Conservation (phyloP, 2,888 invertebrate genomes). For the Trissolcus brochymenae region DNA sequence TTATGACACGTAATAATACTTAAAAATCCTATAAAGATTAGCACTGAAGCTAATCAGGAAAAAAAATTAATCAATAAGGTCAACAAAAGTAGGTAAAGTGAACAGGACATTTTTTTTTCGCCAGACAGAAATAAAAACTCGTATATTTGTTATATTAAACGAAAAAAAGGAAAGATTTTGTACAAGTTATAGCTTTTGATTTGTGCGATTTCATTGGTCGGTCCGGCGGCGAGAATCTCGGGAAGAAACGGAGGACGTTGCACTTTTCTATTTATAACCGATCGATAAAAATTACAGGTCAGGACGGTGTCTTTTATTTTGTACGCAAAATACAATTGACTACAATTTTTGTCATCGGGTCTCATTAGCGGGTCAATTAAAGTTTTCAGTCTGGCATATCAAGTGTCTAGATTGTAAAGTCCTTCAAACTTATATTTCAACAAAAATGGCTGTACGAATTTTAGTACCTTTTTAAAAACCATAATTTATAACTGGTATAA, state of each 20-base stretch:
- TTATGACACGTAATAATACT: slow-evolving; percentile 13
- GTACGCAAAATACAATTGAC: slow-evolving; percentile 13
- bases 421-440: too few relatives aligned
- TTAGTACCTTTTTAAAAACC: too few relatives aligned
- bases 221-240: slow-evolving; percentile 26
- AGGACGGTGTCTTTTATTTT: slow-evolving; percentile 23
- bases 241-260: slow-evolving; percentile 46
- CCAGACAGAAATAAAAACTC: not conserved
- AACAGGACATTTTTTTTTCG: slow-evolving; percentile 2
- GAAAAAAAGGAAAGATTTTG: slow-evolving; percentile 6
- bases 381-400: too few relatives aligned
- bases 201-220: slow-evolving; percentile 32
- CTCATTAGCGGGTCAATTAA: too few relatives aligned
- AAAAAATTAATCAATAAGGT: slow-evolving; percentile 29
- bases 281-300: slow-evolving; percentile 45
- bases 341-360: too few relatives aligned
- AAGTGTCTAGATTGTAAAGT: too few relatives aligned
- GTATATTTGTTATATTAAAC: not conserved
- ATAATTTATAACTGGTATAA: too few relatives aligned
- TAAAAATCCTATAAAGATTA: slow-evolving; percentile 29
- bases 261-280: slow-evolving; percentile 49
- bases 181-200: slow-evolving; percentile 18
- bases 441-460: too few relatives aligned
- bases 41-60: slow-evolving; percentile 7
- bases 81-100: slow-evolving; percentile 43